Base-by-base conservation (phyloP, 2,113 vertebrate genomes). In the Burhinus oedicnemus region DNA sequence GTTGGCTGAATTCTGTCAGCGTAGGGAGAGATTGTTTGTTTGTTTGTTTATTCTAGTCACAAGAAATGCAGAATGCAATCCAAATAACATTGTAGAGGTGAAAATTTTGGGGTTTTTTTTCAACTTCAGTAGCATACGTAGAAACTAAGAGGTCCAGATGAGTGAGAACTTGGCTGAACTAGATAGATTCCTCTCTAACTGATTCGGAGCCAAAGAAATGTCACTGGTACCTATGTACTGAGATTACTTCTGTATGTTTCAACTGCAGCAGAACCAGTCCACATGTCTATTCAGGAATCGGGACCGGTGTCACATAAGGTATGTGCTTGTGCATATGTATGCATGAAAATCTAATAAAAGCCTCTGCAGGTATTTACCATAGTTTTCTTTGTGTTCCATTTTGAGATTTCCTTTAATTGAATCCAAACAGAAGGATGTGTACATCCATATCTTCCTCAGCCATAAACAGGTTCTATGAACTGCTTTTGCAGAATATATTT, bases 201-300 rank as follows among this genome's bases (percentile, higher is more conserved):
- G 32, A 30, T 82, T 32, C 87, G 42, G 2, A 62, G 15, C 75
- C 36, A 79, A 85, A 87, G 71, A 94, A 51, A 29, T n/a, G 21
- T 36, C 40, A 45, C 15, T 68, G 60, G 29, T 94, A 49, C 16
- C 40, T 69, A 34, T 7, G 36, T 90, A 27, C 38, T 88, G 40
- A 90, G 22, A 55, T 82, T 82, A 52, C 34, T 78, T 83, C 26
- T 47, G 6, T 93, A 5, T 86, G 44, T 93, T 96, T 94, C 78
- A 87, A 61, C 62, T 82, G 30, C 91, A 98, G 97, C 66, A 92
- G 95, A 94, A 77, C 86, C 89, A 21, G 55, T 97, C 90, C 98
- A 77, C 45, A 64, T 90, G 47, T 95, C 98, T 38, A 57, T 98
- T 93, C 97, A 98, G 78, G 98, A 98, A 92, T 98, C 97, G 0